Percentiles rank a stretch among this genome's conserved stretches.
phyloP scores from a whole-genome alignment of 2,888 invertebrate genomes.

The Nematopogon swammerdamellus region DNA sequence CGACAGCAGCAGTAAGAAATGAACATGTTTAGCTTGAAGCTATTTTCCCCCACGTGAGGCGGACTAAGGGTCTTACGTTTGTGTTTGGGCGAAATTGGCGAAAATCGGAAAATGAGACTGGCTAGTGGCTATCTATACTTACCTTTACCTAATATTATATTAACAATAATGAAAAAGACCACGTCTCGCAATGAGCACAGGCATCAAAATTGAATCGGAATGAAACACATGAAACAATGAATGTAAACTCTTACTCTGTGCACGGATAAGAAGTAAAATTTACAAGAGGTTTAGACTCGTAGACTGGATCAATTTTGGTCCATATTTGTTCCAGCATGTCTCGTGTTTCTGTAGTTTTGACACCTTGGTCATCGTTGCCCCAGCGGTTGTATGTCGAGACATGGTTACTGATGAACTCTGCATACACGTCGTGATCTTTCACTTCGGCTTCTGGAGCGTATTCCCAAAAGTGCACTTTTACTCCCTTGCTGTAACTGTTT shows the following conservation, averaged over 20 bases:
- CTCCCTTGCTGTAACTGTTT: constrained; percentile 31
- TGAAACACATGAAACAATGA: no score
- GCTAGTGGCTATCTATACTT: no score
- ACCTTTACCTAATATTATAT: no score
- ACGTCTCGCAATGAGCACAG: no score
- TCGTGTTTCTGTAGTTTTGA: constrained; percentile 39
- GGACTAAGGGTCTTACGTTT: no score
- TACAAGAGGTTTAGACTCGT: constrained; percentile 40
- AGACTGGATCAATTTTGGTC: constrained; percentile 35
- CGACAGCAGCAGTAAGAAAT: no score
- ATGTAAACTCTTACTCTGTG: constrained; percentile 50
- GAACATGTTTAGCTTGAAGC: no score
- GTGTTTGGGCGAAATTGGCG: no score
- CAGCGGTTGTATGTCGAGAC: constrained; percentile 44
- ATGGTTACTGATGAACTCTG: constrained; percentile 39
- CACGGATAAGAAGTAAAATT: constrained; percentile 48
- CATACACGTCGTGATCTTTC: constrained; percentile 48
- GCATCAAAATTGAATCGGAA: no score
- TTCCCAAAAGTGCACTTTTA: constrained; percentile 49
- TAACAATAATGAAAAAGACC: no score
- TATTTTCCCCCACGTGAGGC: no score
- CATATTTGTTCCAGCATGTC: constrained; percentile 44
- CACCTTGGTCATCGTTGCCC: constrained; percentile 35
- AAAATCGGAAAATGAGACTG: no score
- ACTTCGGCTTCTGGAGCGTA: constrained; percentile 32